phyloP scores from a whole-genome alignment of 2,797 vertebrate species.

The Hydrophis major region DNA sequence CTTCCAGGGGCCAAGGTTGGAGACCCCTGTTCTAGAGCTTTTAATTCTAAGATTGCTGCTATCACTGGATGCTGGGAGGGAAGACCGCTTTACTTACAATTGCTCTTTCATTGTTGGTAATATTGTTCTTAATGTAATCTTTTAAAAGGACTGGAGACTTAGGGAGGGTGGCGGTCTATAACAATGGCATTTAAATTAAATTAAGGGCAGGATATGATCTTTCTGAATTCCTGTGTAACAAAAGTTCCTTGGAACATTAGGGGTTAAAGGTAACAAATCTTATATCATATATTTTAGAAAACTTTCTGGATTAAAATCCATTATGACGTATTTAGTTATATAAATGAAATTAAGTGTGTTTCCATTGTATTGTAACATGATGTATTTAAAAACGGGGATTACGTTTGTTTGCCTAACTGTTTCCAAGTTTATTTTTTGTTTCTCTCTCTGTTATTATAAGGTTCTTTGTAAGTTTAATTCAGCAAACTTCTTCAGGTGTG shows the following conservation, averaged over 20 bases:
- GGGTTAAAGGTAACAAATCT: background rate
- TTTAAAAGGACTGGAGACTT: background rate
- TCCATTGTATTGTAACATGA: background rate
- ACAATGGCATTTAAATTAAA: background rate
- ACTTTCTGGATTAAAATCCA: background rate
- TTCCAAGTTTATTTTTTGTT: conserved; percentile 46
- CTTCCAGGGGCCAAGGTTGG: too few relatives aligned
- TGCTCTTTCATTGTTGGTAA: background rate
- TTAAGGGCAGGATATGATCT: background rate
- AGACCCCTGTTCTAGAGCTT: background rate
- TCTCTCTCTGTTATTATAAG: conserved; percentile 72
- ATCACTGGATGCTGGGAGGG: background rate
- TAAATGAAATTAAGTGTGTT: fast-evolving
- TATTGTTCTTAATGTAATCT: background rate
- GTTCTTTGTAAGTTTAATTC: conserved; percentile 81
- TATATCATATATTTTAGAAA: background rate
- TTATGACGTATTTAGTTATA: background rate
- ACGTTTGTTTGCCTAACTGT: conserved; percentile 33
- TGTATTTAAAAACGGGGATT: background rate
- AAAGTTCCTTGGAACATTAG: background rate
- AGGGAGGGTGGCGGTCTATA: background rate
- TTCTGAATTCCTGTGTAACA: background rate
- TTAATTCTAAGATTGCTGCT: background rate
- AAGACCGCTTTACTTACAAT: background rate
- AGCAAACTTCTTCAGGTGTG: conserved; percentile 87